Base-by-base conservation (phyloP, 2,113 vertebrate species). In the Xenus cinereus region DNA sequence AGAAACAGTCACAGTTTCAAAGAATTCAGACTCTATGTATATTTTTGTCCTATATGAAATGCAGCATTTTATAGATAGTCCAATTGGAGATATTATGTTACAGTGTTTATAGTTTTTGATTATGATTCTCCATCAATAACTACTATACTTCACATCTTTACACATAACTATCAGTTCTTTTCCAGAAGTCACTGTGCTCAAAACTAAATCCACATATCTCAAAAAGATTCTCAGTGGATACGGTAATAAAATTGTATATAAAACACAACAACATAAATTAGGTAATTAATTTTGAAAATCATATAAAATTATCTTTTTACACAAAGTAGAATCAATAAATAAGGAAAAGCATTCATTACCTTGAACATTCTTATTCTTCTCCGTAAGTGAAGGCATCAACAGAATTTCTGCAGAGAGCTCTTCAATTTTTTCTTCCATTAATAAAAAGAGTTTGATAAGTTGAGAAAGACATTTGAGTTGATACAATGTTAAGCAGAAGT, bases 381-480 rank as follows among this genome's bases (percentile, higher is more conserved):
- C 98, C 18, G 90, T 97, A 77, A 97, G 96, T 35, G 97, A 97
- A 95, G 98, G 95, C 59, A 98, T 94, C 59, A 98, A 97, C 75
- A 98, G 98, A 94, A 98, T 95, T 91, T 99, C 98, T 18, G 98
- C 92, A 57, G 98, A 97, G 67, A 99, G 87, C 66, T 99, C 98
- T 95, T 98, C 98, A 64, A 99, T 94, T 48, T 94, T 96, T 76
- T 98, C 98, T 97, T 99, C 99, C 97, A 99, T 98, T 60, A 98
- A 93, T 97, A 99, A 96, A 89, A 99, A 97, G 16, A 97, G 98
- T 90, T 98, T 97, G 91, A 97, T 97, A 69, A 99, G 98, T 87
- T 98, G 98, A 76, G 98, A 98, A 95, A 99, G 98, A 67, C 98
- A 98, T 93, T 91, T 98, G 85, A 99, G 97, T 95, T 99, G 99